These are phyloP conservation scores for Tiliqua scincoides DNA, from an alignment of 2,113 vertebrate species.

Conservation along the genomic window DNA sequence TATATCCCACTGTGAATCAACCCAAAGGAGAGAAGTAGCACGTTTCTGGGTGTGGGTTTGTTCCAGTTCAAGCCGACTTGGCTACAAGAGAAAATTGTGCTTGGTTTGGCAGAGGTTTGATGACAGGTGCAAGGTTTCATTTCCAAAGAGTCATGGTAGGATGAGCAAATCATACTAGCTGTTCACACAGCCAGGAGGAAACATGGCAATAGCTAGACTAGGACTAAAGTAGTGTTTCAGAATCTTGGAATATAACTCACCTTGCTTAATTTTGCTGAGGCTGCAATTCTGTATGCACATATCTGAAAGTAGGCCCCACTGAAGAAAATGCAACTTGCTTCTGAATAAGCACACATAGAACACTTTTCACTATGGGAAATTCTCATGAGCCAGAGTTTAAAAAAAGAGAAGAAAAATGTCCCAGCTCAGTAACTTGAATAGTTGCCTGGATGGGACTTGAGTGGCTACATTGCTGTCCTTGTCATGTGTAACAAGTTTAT, in stretches of 20 bases:
- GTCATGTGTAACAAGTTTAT: not conserved
- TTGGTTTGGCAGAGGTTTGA: not conserved
- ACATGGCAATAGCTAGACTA: not conserved
- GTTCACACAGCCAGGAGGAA: not conserved
- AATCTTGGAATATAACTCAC: not conserved
- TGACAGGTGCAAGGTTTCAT: rapidly evolving
- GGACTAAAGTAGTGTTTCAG: not conserved
- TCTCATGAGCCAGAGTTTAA: not conserved
- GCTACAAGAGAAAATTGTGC: not conserved
- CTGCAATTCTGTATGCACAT: too few species aligned
- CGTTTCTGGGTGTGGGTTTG: not conserved
- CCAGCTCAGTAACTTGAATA: not conserved
- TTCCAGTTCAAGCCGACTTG: not conserved
- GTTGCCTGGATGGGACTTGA: not conserved
- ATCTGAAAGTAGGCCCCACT: too few species aligned
- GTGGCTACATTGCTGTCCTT: not conserved
- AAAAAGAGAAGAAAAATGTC: not conserved
- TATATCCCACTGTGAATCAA: not conserved
- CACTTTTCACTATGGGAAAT: not conserved
- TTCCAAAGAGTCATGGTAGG: not conserved
- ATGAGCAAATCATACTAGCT: not conserved
- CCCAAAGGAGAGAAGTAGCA: not conserved
- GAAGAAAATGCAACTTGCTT: too few species aligned
- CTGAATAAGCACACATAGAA: too few species aligned
- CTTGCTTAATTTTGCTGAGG: not conserved